Percentiles rank a stretch among this genome's conserved stretches.
phyloP scores from a whole-genome alignment of 2,888 invertebrate species.

The Ernsta delagoae region DNA sequence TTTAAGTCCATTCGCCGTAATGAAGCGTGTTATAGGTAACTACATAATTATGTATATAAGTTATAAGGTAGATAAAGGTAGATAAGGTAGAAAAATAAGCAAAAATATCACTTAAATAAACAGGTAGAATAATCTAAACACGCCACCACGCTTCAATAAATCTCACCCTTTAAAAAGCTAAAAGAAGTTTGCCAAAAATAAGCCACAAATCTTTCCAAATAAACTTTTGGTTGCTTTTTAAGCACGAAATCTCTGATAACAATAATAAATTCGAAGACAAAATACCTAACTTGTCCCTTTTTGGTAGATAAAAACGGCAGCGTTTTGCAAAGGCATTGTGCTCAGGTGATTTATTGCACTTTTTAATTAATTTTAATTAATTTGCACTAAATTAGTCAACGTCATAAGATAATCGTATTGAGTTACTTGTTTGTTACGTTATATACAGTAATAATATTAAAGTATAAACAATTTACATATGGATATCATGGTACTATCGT shows the following conservation, averaged over 20 bases:
- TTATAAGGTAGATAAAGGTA: too few relatives aligned
- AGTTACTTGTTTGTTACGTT: too few relatives aligned
- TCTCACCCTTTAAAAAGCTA: slow-evolving; percentile 5
- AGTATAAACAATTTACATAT: too few relatives aligned
- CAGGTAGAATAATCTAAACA: background rate
- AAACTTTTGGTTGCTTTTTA: slow-evolving; percentile 18
- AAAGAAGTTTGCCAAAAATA: slow-evolving; percentile 27
- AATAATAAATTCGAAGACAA: slow-evolving; percentile 34
- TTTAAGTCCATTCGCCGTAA: too few relatives aligned
- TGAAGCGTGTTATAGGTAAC: too few relatives aligned
- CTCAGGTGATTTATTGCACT: slow-evolving; percentile 26
- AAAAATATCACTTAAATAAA: too few relatives aligned
- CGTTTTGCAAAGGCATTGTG: slow-evolving; percentile 20
- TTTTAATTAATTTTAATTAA: slow-evolving; percentile 9
- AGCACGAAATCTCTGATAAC: slow-evolving; percentile 30
- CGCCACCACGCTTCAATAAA: slow-evolving; percentile 8
- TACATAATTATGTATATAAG: too few relatives aligned
- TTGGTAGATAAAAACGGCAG: slow-evolving; percentile 22
- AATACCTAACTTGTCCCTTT: slow-evolving; percentile 18
- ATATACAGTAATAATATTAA: too few relatives aligned
- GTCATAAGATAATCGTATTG: background rate
- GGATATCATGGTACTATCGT: too few relatives aligned
- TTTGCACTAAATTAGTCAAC: background rate
- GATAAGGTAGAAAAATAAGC: too few relatives aligned
- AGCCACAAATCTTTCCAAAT: slow-evolving; percentile 26